Evolutionary conservation across 2,888 invertebrate species (phyloP).

Genomic region (Caenorhabditis sp.): DNA sequence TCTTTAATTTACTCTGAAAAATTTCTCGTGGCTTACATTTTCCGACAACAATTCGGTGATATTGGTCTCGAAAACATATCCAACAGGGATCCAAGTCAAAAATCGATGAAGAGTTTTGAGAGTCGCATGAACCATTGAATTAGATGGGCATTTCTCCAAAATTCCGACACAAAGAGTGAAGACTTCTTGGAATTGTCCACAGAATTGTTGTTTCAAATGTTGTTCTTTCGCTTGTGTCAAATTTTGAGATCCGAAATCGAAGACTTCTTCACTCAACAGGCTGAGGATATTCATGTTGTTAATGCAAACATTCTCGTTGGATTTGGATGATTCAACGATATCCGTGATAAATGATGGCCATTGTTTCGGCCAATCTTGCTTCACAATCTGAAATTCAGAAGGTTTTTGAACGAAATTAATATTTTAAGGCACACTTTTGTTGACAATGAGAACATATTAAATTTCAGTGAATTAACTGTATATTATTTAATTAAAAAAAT

Average conservation of each 20-base stretch:
- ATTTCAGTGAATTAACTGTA: too few relatives aligned
- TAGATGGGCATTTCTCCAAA: constrained; percentile 94
- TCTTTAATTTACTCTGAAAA: not conserved
- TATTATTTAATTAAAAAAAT: too few relatives aligned
- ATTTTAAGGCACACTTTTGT: not conserved
- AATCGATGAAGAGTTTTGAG: constrained; percentile 93
- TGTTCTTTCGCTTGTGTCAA: constrained; percentile 99
- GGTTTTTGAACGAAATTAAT: constrained; percentile 3
- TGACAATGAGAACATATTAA: too few relatives aligned
- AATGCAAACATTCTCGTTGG: constrained; percentile 97
- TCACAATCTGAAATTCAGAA: constrained; percentile 80
- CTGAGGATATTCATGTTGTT: constrained; percentile 99
- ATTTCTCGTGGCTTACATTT: constrained; percentile 73
- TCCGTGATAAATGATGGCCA: constrained; percentile 99
- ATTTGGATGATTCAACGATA: constrained; percentile 98
- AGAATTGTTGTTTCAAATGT: constrained; percentile 99
- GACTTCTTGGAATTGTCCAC: constrained; percentile 96
- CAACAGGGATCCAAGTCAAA: constrained; percentile 99
- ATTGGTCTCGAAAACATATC: constrained; percentile 99
- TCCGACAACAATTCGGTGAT: constrained; percentile 89
- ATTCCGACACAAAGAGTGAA: constrained; percentile 98
- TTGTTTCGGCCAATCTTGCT: constrained; percentile 99
- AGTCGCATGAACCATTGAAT: constrained; percentile 91
- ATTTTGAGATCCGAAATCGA: constrained; percentile 96
- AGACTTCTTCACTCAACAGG: constrained; percentile 94